Evolutionary conservation across 1,140 invertebrate genomes (phyloP), one percentile per base, ranked within the genome.

Genomic region (Eupristina koningsbergeri): DNA sequence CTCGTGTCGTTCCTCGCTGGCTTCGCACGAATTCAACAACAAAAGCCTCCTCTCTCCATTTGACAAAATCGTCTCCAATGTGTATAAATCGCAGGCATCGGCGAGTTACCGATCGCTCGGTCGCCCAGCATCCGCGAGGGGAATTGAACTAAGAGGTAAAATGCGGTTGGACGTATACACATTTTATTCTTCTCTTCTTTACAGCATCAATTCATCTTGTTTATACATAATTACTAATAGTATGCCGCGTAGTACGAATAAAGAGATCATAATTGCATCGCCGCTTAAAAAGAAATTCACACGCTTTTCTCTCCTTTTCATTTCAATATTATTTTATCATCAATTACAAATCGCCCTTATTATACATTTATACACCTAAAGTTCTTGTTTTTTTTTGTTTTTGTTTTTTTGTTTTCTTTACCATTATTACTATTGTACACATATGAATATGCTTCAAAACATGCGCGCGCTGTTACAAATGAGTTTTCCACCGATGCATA

Each of bases 351-450:
- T 53, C 36, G 64, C 83, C 77, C 67, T 83, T 83, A 80, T 80
- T 80, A 84, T 84, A 84, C 77, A 79, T 80, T 84, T 80, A 84
- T 75, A 80, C 67, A 64, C 45, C 67, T 84, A 84, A 41, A 45
- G 69, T 77, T n/a, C n/a, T n/a, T n/a, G n/a, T n/a, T n/a, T n/a
- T n/a, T 26, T 19, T 82, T 64, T 45, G 26, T 41, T 77, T 31
- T 34, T 50, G 50, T 34, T 36, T 11, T 34, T 58, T 19, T 13
- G 34, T 5, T 31, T 15, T 74, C 71, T 45, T 34, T 79, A 41
- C 67, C n/a, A 47, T 75, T 75, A 64, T 69, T 53, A 39, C 53
- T 75, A 76, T 76, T 82, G 76, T 75, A 83, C 61, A 76, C 31
- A 77, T 83, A 63, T 69, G 58, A 69, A 77, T 69, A 83, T 77